Percentiles rank a stretch among this genome's conserved stretches.
Evolutionary conservation across 2,113 vertebrate genomes (phyloP).

Genomic region (Fregetta grallaria): DNA sequence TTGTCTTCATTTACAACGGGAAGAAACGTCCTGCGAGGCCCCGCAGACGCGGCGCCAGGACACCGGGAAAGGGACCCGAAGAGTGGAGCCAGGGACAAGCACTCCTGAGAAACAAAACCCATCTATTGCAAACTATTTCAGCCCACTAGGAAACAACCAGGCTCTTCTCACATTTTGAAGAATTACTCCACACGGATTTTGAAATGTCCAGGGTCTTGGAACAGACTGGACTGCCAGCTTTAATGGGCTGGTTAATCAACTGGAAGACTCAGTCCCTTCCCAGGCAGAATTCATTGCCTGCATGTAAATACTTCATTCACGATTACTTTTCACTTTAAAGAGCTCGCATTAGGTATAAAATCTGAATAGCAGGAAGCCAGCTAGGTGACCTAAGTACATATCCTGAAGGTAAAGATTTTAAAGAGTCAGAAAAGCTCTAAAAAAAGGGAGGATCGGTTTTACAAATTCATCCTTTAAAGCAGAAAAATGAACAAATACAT

Average conservation of each 20-base stretch:
- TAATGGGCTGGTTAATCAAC: neutral
- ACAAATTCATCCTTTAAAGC: neutral
- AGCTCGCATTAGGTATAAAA: neutral
- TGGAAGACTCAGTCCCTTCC: neutral
- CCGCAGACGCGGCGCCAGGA: too few species aligned
- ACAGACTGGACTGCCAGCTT: neutral
- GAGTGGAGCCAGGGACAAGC: neutral
- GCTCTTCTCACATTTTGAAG: neutral
- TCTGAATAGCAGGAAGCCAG: neutral
- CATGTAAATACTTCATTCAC: rapidly evolving
- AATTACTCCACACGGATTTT: neutral
- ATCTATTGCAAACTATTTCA: neutral
- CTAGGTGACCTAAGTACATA: neutral
- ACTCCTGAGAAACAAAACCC: neutral
- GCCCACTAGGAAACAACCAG: neutral
- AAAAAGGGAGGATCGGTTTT: neutral
- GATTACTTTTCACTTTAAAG: neutral
- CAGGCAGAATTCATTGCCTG: neutral
- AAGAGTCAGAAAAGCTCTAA: neutral
- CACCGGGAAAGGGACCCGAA: neutral
- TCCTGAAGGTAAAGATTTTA: neutral
- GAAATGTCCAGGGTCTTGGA: neutral
- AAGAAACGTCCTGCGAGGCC: neutral
- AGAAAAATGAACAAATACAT: neutral
- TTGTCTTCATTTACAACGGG: neutral